Evolutionary conservation across 2,888 invertebrate species (phyloP), one percentile per base, ranked within the genome.

Genomic region (Netelia virgata): DNA sequence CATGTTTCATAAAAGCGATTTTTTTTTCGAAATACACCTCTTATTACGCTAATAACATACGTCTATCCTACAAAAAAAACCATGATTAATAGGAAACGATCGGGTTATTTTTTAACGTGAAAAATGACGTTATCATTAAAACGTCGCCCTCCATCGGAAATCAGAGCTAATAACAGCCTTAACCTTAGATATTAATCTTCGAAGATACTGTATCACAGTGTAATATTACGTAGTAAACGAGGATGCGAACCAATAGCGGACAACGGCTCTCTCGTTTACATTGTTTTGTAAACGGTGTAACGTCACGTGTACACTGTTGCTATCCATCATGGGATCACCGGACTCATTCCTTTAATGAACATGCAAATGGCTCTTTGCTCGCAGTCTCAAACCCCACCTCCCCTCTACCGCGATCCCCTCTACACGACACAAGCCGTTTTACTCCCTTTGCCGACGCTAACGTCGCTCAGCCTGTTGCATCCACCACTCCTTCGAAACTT

Each of bases 361-460:
- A 87, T 86, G 86, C 86, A 84, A 87, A 87, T 87, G 83, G 80
- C 73, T 83, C 81, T 87, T 79, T 70, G 75, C 69, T 72, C 47
- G 75, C 63, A 70, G 68, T 77, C 70, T 79, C 70, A 70, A 77
- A 76, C 78, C 20, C 68, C 59, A 11, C 59, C 59, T 10, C 64
- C 69, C 61, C 61, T 14, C 68, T 36, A 66, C 11, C 70, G n/a
- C 43, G 23, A 16, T 11, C 20, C 55, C 59, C 23, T 70, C 59
- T 28, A 14, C 36, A 1, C 6, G 11, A 18, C 50, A 28, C 76
- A 36, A 9, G 69, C 11, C 28, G 36, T n/a, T 28, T 23, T 70
- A 28, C 64, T 28, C 20, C 74, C 53, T 61, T 61, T 28, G n/a
- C 64, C 59, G 43, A 23, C 69, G 8, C 57, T 68, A 50, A 14